phyloP scores from a whole-genome alignment of 2,113 vertebrate species.

The Calyptomena viridis region DNA sequence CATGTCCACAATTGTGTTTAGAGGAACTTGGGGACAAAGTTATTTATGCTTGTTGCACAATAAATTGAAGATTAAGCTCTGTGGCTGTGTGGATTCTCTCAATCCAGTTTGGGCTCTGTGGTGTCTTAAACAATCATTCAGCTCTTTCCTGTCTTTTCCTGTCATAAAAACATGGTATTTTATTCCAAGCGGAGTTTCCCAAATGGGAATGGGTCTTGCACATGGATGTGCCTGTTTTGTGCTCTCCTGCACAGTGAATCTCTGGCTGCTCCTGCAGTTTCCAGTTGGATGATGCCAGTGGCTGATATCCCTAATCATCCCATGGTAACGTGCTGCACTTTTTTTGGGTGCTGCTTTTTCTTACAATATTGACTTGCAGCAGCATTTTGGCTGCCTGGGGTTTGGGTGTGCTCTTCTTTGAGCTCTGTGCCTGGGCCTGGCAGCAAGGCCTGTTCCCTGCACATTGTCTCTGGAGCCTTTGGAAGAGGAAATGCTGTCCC shows the following conservation, averaged over 20 bases:
- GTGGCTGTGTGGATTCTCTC: neutral
- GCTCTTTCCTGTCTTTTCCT: neutral
- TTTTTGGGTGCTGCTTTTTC: neutral
- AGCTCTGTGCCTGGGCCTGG: neutral
- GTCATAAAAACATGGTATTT: accelerated
- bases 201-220: neutral
- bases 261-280: neutral
- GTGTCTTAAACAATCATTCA: neutral
- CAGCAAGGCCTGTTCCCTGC: neutral
- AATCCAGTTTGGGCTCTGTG: accelerated
- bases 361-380: neutral
- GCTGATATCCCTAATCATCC: neutral
- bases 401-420: neutral
- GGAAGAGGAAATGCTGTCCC: neutral
- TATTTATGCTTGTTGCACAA: conserved; percentile 5
- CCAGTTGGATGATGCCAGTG: accelerated
- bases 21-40: neutral
- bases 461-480: neutral
- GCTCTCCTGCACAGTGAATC: neutral
- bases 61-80: conserved; percentile 24
- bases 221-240: accelerated
- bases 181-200: neutral
- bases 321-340: accelerated
- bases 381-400: neutral
- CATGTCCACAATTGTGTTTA: neutral